These are phyloP conservation scores for Prunella strophiata DNA, from an alignment of 2,797 vertebrate species.

Conservation along the genomic window DNA sequence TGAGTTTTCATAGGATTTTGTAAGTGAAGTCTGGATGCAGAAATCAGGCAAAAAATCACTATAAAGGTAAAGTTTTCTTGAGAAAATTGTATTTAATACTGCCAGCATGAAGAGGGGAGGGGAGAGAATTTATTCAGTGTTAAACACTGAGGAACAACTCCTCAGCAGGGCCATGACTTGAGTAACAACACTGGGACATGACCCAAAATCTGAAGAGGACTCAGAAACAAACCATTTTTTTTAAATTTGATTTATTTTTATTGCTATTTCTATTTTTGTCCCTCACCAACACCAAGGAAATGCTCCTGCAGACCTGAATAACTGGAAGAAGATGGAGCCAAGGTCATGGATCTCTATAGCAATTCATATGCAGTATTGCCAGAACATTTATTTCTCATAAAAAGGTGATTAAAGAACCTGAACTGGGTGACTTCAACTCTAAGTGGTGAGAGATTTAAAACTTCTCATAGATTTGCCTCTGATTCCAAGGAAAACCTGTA, in stretches of 20 bases:
- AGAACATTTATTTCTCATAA: not conserved
- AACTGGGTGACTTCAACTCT: not conserved
- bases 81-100: not conserved
- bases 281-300: not conserved
- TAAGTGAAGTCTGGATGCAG: not conserved
- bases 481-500: not conserved
- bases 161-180: not conserved
- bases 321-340: not conserved
- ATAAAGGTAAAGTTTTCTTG: not conserved
- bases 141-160: not conserved
- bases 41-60: not conserved
- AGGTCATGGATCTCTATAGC: not conserved
- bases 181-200: not conserved
- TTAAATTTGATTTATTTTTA: not conserved
- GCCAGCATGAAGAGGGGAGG: not conserved
- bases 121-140: not conserved
- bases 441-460: not conserved
- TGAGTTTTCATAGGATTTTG: fast-evolving
- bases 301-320: not conserved
- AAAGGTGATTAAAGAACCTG: not conserved
- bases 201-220: not conserved
- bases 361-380: fast-evolving
- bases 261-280: not conserved
- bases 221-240: not conserved
- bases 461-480: not conserved